Percentiles rank a stretch among this genome's conserved stretches.
phyloP scores from a whole-genome alignment of 2,888 invertebrate species.

The Drosophila helvetica region DNA sequence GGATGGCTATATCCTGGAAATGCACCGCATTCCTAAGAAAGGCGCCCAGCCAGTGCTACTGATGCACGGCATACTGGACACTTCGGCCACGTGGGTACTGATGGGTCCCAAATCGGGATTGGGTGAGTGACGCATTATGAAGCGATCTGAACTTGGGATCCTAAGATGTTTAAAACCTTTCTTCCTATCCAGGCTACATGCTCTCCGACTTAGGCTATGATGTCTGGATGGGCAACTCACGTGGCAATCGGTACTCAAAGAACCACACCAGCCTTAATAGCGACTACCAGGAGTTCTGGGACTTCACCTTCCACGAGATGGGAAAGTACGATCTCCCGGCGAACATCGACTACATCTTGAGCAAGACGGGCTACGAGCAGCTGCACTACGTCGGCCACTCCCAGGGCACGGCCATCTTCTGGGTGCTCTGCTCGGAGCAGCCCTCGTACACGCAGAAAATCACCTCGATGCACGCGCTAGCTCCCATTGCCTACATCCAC shows the following conservation, averaged over 20 bases:
- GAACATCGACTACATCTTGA: conserved; percentile 90
- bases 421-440: conserved; percentile 85
- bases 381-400: conserved; percentile 93
- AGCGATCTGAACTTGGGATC: too few relatives aligned
- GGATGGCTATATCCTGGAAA: conserved; percentile 91
- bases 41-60: conserved; percentile 85
- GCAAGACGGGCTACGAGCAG: conserved; percentile 86
- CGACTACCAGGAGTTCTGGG: conserved; percentile 85
- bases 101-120: conserved; percentile 88
- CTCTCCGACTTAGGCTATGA: conserved; percentile 83
- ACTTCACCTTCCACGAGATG: conserved; percentile 90
- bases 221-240: conserved; percentile 84
- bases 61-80: conserved; percentile 90
- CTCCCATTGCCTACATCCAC: conserved; percentile 86
- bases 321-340: conserved; percentile 91
- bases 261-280: conserved; percentile 82
- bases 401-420: conserved; percentile 86
- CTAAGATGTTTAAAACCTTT: not conserved
- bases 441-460: conserved; percentile 86
- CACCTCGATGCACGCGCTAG: conserved; percentile 85
- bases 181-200: conserved; percentile 82
- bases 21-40: conserved; percentile 90
- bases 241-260: conserved; percentile 84
- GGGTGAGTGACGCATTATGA: conserved; percentile 83
- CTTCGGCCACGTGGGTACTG: conserved; percentile 90